Conservation (phyloP, 1,140 invertebrate species). For the Scaptomyza hsui region DNA sequence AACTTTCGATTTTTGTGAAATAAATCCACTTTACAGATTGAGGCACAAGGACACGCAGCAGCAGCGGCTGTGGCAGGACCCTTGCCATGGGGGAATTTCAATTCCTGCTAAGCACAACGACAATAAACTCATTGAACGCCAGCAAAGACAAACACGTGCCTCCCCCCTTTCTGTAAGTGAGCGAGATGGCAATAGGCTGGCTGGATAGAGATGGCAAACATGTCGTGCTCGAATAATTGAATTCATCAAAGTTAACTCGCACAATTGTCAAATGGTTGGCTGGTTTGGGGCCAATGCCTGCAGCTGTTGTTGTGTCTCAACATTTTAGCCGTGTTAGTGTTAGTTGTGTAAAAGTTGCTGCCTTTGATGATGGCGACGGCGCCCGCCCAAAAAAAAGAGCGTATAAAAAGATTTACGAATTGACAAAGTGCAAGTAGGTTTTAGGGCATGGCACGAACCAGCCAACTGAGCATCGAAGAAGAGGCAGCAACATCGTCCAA, state of each 20-base stretch:
- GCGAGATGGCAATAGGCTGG: conserved; percentile 15
- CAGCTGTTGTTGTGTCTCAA: conserved; percentile 41
- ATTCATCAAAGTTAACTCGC: conserved; percentile 82
- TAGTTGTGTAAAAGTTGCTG: conserved; percentile 57
- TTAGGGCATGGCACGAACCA: conserved; percentile 40
- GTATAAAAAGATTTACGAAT: conserved; percentile 81
- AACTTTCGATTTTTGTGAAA: conserved; percentile 79
- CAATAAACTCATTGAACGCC: conserved; percentile 69
- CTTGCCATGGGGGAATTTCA: conserved; percentile 62
- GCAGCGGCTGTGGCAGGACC: background rate
- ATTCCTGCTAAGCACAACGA: conserved; percentile 66
- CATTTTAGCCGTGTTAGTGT: conserved; percentile 64
- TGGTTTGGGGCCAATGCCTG: conserved; percentile 6
- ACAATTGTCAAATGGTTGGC: conserved; percentile 66
- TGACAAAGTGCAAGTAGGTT: conserved; percentile 76
- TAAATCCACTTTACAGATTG: conserved; percentile 79
- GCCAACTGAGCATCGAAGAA: background rate
- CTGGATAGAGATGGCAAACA: conserved; percentile 30
- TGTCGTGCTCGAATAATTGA: conserved; percentile 72
- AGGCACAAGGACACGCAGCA: conserved; percentile 25
- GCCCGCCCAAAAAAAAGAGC: conserved; percentile 44
- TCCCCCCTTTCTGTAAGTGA: conserved; percentile 1
- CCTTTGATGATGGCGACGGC: conserved; percentile 68
- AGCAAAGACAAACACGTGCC: conserved; percentile 63
- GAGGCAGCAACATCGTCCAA: background rate